Evolutionary conservation across 64 coral and sea anemone genomes (phyloP), one percentile per base, ranked within the genome.

Genomic region (Platygyra sinensis): DNA sequence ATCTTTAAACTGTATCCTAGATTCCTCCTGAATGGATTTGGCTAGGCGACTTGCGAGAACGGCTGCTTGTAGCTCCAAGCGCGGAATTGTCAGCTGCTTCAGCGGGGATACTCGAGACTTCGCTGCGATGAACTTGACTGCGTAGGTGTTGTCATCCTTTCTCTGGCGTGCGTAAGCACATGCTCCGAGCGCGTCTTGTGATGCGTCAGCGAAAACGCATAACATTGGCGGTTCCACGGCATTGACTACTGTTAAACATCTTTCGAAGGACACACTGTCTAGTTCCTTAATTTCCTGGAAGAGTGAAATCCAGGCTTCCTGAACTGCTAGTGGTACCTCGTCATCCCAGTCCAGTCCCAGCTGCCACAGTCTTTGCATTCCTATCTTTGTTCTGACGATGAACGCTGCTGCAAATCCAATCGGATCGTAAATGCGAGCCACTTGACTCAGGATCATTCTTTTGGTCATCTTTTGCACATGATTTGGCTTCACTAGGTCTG

Each of bases 141-240:
- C 17, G 77, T 83, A 86, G 16, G n/a, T 63, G 62, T 72, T 81
- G 25, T 86, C 60, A n/a, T 72, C 46, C 20, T 28, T 79, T 27
- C 60, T 72, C 72, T 73, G 76, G 72, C 90, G 83, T 50, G 77
- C 29, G 65, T 92, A 92, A 38, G 30, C 72, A 64, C 80, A 85
- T 27, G 81, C 80, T 60, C 81, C 90, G 76, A 86, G 86, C 76
- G 80, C 80, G 22, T 77, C 72, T 85, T 62, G 72, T 73, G 90
- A 92, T 77, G 90, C 90, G 61, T 86, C 90, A 22, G 81, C 31
- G 64, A 92, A 86, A 30, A 92, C 84, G 59, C 81, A 86, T 46
- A 92, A 73, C 38, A 60, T 77, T 92, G n/a, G 90, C 46, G 28
- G 49, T 38, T 73, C 80, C 33, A 36, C 33, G 3, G 33, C 33